phyloP scores from a whole-genome alignment of 2,113 vertebrate species.

The Balaenoptera acutorostrata region DNA sequence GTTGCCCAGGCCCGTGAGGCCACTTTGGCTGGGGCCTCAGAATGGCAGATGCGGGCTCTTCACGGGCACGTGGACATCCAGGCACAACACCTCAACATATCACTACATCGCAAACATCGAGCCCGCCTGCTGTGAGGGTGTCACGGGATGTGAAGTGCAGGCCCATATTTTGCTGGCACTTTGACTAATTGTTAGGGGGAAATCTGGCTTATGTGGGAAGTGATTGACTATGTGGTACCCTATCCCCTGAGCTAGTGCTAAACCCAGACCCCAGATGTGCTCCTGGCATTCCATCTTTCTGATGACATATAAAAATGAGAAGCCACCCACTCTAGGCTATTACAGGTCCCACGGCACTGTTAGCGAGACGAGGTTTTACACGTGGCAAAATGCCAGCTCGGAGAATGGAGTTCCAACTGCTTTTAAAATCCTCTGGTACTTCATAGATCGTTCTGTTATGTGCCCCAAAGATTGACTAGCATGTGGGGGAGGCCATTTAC shows the following conservation, averaged over 20 bases:
- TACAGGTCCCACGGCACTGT: background rate
- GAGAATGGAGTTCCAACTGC: background rate
- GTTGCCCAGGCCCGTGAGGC: background rate
- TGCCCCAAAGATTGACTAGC: constrained; percentile 13
- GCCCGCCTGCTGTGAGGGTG: background rate
- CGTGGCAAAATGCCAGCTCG: background rate
- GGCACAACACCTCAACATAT: accelerated
- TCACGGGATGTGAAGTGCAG: background rate
- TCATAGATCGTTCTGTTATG: background rate
- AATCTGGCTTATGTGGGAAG: constrained; percentile 14
- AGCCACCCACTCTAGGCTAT: background rate
- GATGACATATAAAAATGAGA: constrained; percentile 59
- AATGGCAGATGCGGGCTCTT: background rate
- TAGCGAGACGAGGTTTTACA: background rate
- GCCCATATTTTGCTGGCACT: background rate
- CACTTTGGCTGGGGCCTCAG: no score
- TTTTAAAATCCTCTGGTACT: background rate
- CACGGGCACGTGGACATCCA: accelerated
- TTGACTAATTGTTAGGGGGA: constrained; percentile 40
- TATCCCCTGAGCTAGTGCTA: constrained; percentile 43
- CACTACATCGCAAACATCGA: background rate
- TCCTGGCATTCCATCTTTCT: constrained; percentile 46
- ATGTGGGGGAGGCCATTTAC: background rate
- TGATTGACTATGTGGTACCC: constrained; percentile 59
- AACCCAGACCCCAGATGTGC: constrained; percentile 56